phyloP scores from a whole-genome alignment of 2,888 invertebrate genomes.

The Mimachlamys varia region DNA sequence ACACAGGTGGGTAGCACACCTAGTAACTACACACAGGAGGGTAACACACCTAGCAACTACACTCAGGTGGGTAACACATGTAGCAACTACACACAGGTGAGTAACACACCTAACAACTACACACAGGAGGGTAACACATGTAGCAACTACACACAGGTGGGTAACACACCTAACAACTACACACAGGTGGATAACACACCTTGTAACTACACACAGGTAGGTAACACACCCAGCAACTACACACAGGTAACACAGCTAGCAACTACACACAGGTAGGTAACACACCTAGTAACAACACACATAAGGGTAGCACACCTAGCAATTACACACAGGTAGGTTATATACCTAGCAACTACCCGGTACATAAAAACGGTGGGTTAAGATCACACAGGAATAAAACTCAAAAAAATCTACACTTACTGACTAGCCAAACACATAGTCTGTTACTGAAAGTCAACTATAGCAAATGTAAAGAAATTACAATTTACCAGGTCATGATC shows the following conservation, averaged over 20 bases:
- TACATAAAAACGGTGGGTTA: not conserved
- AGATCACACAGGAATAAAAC: too few relatives aligned
- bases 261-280: not conserved
- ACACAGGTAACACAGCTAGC: not conserved
- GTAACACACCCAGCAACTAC: not conserved
- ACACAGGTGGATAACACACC: not conserved
- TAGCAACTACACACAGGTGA: not conserved
- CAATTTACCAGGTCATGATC: too few relatives aligned
- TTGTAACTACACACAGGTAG: not conserved
- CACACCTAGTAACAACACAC: not conserved
- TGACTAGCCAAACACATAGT: not conserved
- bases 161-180: not conserved
- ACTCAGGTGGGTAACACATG: not conserved
- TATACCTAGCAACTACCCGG: not conserved
- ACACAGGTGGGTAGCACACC: not conserved
- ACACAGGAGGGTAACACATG: not conserved
- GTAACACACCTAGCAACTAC: not conserved
- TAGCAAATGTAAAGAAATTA: not conserved
- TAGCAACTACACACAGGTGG: too few relatives aligned
- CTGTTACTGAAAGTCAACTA: not conserved
- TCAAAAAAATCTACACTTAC: not conserved
- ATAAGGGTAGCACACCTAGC: not conserved
- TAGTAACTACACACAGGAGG: too few relatives aligned
- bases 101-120: not conserved
- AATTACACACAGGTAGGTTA: constrained; percentile 21